A percentile compares a stretch with the other conserved stretches of the same genome.
phyloP scores from a whole-genome alignment of 2,888 invertebrate genomes.

The Pogonocherus hispidulus region DNA sequence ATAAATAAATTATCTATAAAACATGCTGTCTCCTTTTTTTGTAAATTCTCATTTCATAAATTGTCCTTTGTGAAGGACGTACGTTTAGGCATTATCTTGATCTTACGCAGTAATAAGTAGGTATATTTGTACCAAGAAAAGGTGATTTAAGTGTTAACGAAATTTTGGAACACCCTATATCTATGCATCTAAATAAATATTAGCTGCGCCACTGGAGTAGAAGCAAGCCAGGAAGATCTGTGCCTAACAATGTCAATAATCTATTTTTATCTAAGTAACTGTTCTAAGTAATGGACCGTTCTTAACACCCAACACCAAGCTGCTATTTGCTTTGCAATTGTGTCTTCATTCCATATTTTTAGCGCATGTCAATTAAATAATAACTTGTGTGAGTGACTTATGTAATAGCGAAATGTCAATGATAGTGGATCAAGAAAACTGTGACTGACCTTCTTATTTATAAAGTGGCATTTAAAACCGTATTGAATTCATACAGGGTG shows the following conservation, averaged over 20 bases:
- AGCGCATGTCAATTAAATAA: neutral
- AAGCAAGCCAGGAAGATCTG: neutral
- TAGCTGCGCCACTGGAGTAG: neutral
- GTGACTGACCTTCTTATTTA: neutral
- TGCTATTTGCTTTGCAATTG: neutral
- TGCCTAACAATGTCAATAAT: slow-evolving; percentile 4
- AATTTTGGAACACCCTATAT: too few species aligned
- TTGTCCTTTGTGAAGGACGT: too few species aligned
- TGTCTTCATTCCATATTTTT: neutral
- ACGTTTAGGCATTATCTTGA: too few species aligned
- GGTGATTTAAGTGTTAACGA: too few species aligned
- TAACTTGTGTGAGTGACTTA: neutral
- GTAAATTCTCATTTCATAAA: too few species aligned
- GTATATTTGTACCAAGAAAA: too few species aligned
- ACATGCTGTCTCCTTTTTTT: too few species aligned
- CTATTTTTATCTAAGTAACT: slow-evolving; percentile 11
- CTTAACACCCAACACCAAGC: neutral
- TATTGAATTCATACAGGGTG: neutral
- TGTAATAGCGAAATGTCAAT: neutral
- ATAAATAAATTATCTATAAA: too few species aligned
- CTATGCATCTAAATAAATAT: too few species aligned
- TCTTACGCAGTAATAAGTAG: too few species aligned
- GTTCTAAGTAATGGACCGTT: too few species aligned
- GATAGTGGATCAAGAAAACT: neutral
- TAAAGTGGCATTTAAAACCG: neutral